A percentile compares a stretch with the other conserved stretches of the same genome.
Conservation (phyloP, 2,888 invertebrate species). For the Pterobdella sp. region DNA sequence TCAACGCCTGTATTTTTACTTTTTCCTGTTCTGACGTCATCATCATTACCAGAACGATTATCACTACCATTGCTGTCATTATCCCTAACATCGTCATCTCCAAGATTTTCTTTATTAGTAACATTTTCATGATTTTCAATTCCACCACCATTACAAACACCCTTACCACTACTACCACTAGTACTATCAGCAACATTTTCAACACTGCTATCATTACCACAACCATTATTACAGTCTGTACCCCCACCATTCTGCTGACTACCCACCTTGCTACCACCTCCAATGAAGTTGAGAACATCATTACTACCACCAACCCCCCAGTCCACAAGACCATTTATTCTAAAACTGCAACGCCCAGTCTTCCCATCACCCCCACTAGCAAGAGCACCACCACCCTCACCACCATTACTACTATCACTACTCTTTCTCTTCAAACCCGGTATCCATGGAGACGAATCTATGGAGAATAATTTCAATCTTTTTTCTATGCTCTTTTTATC, state of each 20-base stretch:
- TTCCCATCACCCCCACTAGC: neutral
- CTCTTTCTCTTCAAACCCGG: neutral
- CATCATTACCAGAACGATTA: neutral
- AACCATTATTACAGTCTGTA: neutral
- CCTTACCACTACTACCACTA: neutral
- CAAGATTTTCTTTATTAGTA: neutral
- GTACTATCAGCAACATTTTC: neutral
- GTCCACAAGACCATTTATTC: slow-evolving; percentile 7
- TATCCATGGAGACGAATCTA: neutral
- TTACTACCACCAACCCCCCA: neutral
- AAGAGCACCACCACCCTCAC: neutral
- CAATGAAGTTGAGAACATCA: neutral
- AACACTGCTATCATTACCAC: slow-evolving; percentile 10
- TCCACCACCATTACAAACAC: neutral
- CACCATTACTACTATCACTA: neutral
- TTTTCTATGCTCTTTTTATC: neutral
- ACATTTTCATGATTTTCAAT: neutral
- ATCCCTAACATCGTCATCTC: neutral
- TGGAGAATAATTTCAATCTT: neutral
- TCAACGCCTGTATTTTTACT: neutral
- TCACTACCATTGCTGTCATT: slow-evolving; percentile 5
- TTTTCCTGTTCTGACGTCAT: neutral
- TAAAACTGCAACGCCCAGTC: neutral
- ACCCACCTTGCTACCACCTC: neutral
- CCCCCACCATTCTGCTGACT: neutral